A percentile compares a stretch with the other conserved stretches of the same genome.
These are phyloP conservation scores for Pyrocephalus nanus DNA, from an alignment of 2,797 vertebrate species.

Conservation along the genomic window DNA sequence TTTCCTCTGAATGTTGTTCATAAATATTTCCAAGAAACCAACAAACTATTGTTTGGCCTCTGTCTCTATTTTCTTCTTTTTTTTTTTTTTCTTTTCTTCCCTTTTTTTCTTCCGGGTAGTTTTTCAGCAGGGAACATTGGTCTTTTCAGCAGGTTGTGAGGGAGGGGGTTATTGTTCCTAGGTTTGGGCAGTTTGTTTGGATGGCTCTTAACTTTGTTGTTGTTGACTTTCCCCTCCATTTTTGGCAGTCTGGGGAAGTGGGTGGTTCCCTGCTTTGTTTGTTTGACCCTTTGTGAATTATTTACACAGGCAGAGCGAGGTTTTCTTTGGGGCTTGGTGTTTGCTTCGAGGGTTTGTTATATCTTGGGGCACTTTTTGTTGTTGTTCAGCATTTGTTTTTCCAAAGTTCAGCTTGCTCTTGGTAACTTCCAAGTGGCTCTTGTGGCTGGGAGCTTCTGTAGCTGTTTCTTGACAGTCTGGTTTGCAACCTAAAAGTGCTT, in stretches of 20 bases:
- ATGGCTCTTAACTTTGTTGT: background rate
- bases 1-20: background rate
- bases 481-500: background rate
- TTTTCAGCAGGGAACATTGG: background rate
- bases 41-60: conserved; percentile 12
- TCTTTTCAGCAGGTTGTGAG: background rate
- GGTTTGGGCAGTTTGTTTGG: background rate
- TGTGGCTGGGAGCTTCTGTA: background rate
- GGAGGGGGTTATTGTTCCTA: background rate
- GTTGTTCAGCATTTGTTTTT: background rate
- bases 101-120: background rate
- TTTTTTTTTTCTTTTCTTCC: background rate
- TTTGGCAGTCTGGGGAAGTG: background rate
- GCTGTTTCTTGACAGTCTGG: background rate
- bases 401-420: background rate
- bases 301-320: background rate
- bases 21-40: conserved; percentile 47
- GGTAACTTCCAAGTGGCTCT: background rate
- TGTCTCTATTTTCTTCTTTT: background rate
- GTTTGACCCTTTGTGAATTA: background rate
- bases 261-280: background rate
- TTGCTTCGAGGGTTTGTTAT: background rate
- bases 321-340: background rate
- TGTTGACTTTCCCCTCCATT: background rate
- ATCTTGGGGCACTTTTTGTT: background rate